Evolutionary conservation across 2,797 vertebrate genomes (phyloP).

Genomic region (Corythornis leucogaster): DNA sequence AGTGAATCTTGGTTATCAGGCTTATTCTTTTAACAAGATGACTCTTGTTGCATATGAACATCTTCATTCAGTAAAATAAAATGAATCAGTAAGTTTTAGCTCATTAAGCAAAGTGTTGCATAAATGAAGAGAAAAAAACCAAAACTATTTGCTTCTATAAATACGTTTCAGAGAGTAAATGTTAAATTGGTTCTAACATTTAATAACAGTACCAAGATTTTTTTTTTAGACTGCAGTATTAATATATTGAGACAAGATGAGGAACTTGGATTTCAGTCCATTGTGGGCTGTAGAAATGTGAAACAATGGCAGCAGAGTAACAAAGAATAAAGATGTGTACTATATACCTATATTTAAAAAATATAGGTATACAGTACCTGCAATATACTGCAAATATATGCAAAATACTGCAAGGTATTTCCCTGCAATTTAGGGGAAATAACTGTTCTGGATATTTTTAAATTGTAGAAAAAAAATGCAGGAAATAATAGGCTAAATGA

Average conservation of each 20-base stretch:
- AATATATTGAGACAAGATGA: neutral
- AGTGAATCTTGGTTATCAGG: neutral
- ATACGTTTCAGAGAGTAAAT: neutral
- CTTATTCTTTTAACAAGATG: neutral
- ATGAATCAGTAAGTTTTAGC: constrained; percentile 47
- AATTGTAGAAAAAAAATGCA: neutral
- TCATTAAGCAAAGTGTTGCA: constrained; percentile 51
- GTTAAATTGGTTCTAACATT: constrained; percentile 18
- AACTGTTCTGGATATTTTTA: neutral
- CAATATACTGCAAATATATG: too few relatives aligned
- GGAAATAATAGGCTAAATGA: too few relatives aligned
- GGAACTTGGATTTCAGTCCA: neutral
- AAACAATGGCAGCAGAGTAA: neutral
- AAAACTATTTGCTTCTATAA: neutral
- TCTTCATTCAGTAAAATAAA: constrained; percentile 35
- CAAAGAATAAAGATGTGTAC: neutral
- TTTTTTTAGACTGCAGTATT: neutral
- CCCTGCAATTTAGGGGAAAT: neutral
- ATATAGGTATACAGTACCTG: too few relatives aligned
- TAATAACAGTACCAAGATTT: neutral
- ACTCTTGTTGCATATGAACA: neutral
- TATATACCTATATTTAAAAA: neutral
- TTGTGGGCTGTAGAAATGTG: neutral
- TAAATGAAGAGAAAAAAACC: constrained; percentile 19
- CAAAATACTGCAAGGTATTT: neutral